These are phyloP conservation scores for Gnathonemus echidnorhynchus DNA, from an alignment of 2,113 vertebrate genomes.

Conservation along the genomic window DNA sequence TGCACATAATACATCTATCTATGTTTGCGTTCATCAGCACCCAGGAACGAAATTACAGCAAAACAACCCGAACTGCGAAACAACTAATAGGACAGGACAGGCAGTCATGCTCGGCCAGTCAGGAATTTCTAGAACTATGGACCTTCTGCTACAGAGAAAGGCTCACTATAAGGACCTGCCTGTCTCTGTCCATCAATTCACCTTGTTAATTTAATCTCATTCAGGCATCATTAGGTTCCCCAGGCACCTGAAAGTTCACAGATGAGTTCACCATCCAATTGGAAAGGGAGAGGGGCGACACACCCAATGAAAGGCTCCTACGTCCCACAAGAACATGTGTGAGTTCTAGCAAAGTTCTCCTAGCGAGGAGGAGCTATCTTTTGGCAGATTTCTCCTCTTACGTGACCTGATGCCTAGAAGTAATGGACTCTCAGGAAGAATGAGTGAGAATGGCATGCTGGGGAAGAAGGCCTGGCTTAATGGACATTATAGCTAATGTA, in stretches of 20 bases:
- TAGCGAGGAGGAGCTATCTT: neutral
- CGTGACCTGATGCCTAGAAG: neutral
- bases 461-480: neutral
- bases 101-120: neutral
- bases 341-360: neutral
- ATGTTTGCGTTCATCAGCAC: constrained; percentile 22
- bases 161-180: neutral
- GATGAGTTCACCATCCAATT: neutral
- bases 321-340: neutral
- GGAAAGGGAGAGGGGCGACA: neutral
- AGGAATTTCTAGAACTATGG: neutral
- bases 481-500: constrained; percentile 15
- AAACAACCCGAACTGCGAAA: neutral
- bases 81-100: constrained; percentile 2
- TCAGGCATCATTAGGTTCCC: neutral
- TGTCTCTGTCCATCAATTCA: neutral
- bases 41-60: neutral
- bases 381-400: constrained; percentile 15
- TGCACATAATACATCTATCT: constrained; percentile 12
- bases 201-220: constrained; percentile 10
- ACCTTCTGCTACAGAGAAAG: neutral
- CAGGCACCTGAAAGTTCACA: neutral
- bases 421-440: neutral
- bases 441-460: neutral
- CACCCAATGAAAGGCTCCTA: too few relatives aligned